Base-by-base conservation (phyloP, 2,888 invertebrate genomes). In the Xylophagus ater region DNA sequence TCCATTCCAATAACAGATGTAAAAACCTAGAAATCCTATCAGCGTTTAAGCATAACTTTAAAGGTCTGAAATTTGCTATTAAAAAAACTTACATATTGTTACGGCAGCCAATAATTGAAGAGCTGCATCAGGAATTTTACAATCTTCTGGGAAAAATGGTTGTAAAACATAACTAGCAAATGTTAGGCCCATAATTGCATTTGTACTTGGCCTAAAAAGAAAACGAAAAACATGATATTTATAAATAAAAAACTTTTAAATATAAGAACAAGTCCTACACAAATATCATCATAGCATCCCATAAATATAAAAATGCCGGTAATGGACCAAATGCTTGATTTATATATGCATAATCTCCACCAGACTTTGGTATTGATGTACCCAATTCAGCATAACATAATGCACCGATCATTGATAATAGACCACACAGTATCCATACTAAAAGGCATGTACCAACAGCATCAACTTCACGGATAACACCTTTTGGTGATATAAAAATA, bases 281-380 rank as follows among this genome's bases (percentile, higher is more conserved):
- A 71, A 96, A 92, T 45, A 96, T 87, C 54, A 94, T 72, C 68
- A 89, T 84, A n/a, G 94, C 92, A 58, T 90, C 90, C 96, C 97
- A 97, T 10, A 97, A 69, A 59, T 89, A 96, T 10, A 98, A 69
- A 62, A 97, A 97, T 0, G 94, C 87, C 12, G 89, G 90, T 40
- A 97, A 63, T 2, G 84, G 74, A 18, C 96, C 96, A 58, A 81
- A 96, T 2, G 94, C 87, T 63, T 92, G 84, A 54, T 80, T 74
- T 47, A 97, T 93, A 56, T 97, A 97, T 23, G 93, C 92, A 63
- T 97, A 97, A 67, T 97, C 96, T 2, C 94, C 96, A 15, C 96
- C 96, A 42, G 92, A 93, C 57, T 89, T 85, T 4, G 90, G 86
- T 56, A 97, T 81, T 12, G 57, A 56, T 4, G 65, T 65, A 54